Conservation (phyloP, 2,113 vertebrate genomes). For the Pyrgilauda ruficollis region DNA sequence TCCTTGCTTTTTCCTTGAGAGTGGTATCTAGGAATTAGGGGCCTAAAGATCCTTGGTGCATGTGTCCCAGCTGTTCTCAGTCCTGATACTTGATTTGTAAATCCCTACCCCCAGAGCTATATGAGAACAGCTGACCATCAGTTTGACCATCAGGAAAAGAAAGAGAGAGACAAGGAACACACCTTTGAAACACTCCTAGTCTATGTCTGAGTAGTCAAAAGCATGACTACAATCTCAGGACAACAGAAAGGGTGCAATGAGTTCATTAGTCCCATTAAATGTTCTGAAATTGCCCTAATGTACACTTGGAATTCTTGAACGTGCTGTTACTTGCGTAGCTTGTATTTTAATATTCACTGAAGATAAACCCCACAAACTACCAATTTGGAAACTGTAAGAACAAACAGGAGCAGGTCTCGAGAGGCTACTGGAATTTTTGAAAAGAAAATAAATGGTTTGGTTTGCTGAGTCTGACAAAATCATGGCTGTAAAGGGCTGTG, state of each 20-base stretch:
- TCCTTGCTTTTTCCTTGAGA: neutral
- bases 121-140: neutral
- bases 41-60: neutral
- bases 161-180: neutral
- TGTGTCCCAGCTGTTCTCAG: neutral
- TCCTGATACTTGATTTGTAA: neutral
- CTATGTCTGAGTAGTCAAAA: neutral
- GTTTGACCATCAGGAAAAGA: neutral
- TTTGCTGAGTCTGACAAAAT: neutral
- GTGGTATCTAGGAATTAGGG: neutral
- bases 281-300: neutral
- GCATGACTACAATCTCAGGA: neutral
- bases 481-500: neutral
- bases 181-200: neutral
- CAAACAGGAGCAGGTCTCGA: neutral
- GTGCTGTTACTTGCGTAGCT: neutral
- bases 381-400: neutral
- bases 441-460: neutral
- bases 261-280: neutral
- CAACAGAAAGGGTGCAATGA: neutral
- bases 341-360: neutral
- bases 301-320: neutral
- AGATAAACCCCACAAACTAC: neutral
- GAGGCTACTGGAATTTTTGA: neutral
- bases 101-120: fast-evolving